Evolutionary conservation across 2,888 invertebrate species (phyloP).

Genomic region (Pegoplata infirma): DNA sequence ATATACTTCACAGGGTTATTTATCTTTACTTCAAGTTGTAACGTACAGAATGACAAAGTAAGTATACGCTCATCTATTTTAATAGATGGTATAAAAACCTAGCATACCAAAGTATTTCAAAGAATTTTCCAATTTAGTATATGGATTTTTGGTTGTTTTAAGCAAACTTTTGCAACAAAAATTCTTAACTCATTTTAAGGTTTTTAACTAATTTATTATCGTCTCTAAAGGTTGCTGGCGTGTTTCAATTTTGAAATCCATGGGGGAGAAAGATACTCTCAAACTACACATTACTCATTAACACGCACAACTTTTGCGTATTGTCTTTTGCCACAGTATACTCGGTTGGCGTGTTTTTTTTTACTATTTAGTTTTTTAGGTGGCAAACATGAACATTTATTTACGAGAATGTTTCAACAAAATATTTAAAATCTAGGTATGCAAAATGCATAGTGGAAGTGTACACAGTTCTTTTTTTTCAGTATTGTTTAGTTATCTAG

Average conservation of each 20-base stretch:
- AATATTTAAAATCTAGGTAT: background rate
- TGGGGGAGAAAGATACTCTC: background rate
- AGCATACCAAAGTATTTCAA: too few species aligned
- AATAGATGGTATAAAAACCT: too few species aligned
- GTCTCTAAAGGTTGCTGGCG: background rate
- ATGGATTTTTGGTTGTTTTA: background rate
- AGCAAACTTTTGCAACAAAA: background rate
- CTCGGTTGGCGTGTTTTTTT: background rate
- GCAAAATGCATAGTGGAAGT: background rate
- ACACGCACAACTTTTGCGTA: constrained; percentile 55
- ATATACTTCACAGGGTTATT: too few species aligned
- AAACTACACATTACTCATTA: constrained; percentile 52
- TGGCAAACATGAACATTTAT: background rate
- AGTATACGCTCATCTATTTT: too few species aligned
- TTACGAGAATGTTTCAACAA: background rate
- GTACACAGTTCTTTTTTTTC: background rate
- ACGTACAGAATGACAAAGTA: too few species aligned
- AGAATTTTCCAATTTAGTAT: background rate
- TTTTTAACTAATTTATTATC: background rate
- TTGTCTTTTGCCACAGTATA: background rate
- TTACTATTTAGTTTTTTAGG: background rate
- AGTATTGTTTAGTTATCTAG: background rate
- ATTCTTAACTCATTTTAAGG: background rate
- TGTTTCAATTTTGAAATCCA: background rate
- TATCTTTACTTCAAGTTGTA: too few species aligned